These are phyloP conservation scores for Pegoplata infirma DNA, from an alignment of 2,888 invertebrate genomes.

Conservation along the genomic window DNA sequence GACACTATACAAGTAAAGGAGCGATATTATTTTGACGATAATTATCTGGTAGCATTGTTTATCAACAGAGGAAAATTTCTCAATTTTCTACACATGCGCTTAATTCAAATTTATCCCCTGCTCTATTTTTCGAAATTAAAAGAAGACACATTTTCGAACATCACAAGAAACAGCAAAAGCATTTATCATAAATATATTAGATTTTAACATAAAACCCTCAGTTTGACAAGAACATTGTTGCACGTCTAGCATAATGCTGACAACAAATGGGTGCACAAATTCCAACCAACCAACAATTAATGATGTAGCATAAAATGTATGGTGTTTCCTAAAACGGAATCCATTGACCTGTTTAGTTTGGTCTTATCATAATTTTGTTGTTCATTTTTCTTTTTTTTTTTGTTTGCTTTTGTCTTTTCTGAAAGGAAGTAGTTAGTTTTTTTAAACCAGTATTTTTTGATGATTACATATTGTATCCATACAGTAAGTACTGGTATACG, in stretches of 20 bases:
- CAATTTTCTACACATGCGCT: conserved; percentile 31
- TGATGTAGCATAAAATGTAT: conserved; percentile 6
- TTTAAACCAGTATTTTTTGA: conserved; percentile 6
- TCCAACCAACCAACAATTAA: neutral
- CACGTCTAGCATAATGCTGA: neutral
- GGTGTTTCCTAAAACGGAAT: conserved; percentile 10
- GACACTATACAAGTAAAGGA: too few species aligned
- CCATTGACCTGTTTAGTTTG: conserved; percentile 59
- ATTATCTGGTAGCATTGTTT: neutral
- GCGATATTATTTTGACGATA: neutral
- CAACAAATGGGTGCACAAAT: neutral
- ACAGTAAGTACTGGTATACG: neutral
- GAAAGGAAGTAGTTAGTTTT: conserved; percentile 26
- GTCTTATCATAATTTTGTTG: conserved; percentile 22
- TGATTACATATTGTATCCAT: too few species aligned
- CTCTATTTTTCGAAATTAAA: conserved; percentile 25
- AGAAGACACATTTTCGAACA: conserved; percentile 10
- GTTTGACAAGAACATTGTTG: conserved; percentile 50
- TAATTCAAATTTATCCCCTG: neutral
- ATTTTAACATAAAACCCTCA: conserved; percentile 13
- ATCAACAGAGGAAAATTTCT: neutral
- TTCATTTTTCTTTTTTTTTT: conserved; percentile 4
- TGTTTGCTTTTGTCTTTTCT: neutral
- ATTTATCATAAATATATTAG: conserved; percentile 42
- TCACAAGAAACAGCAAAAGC: neutral